Evolutionary conservation across 2,888 invertebrate genomes (phyloP).

Genomic region (Trypoxylon attenuatum): DNA sequence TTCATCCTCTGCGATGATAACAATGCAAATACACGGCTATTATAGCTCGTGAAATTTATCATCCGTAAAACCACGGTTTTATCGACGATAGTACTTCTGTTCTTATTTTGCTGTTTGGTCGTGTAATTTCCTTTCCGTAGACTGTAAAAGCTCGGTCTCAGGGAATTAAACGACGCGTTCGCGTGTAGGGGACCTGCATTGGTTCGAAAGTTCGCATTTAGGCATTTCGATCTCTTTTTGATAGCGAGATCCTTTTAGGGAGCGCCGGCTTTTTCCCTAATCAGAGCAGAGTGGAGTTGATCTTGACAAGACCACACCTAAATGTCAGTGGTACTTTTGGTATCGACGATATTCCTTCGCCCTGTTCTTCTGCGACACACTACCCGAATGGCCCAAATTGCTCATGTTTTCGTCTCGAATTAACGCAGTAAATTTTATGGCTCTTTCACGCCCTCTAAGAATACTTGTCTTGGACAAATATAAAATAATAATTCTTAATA

Average conservation of each 20-base stretch:
- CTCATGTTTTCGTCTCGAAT: neutral
- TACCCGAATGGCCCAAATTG: neutral
- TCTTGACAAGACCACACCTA: constrained; percentile 40
- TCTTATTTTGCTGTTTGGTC: neutral
- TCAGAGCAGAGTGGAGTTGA: constrained; percentile 35
- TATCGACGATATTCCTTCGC: constrained; percentile 18
- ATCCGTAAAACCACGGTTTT: neutral
- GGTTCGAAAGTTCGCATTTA: constrained; percentile 5
- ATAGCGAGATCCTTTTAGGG: constrained; percentile 21
- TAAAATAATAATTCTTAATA: neutral
- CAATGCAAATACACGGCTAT: neutral
- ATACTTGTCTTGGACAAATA: neutral
- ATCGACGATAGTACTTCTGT: neutral
- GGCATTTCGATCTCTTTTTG: constrained; percentile 15
- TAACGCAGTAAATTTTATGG: neutral
- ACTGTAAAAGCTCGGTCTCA: neutral
- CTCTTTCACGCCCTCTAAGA: neutral
- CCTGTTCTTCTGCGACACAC: constrained; percentile 5
- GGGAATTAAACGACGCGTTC: constrained; percentile 3
- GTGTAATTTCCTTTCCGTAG: neutral
- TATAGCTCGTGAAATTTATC: neutral
- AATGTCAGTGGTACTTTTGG: constrained; percentile 19
- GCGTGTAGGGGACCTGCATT: neutral
- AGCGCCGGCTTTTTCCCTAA: constrained; percentile 30
- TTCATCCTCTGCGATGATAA: too few relatives aligned